Base-by-base conservation (phyloP, 2,113 vertebrate genomes). In the Mobula birostris region DNA sequence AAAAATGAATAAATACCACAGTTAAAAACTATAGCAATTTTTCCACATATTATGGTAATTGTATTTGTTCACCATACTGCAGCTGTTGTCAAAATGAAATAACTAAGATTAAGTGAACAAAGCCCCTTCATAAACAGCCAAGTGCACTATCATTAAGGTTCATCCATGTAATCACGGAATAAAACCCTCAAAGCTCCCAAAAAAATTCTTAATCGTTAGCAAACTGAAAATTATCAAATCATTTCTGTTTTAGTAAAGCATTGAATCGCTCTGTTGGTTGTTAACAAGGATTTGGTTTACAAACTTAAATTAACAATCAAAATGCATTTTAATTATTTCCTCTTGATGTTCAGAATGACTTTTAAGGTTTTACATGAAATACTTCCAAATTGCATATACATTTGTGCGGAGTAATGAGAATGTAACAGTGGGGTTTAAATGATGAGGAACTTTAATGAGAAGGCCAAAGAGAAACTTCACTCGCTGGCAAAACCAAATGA, bases 31-130 rank as follows among this genome's bases (percentile, higher is more conserved):
- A n/a, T 36, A 68, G 85, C 29, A 68, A 7, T 68, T 66, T 36
- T 88, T 32, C n/a, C 85, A 90, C 61, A 90, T 66, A 66, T 68
- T 66, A 90, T 32, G 85, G 29, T 90, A 66, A 90, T 90, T 90
- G 32, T 19, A 9, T 90, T 90, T 90, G 85, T 90, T 66, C 29
- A 90, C 15, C 29, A n/a, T 90, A 90, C 29, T 32, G 61, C 85
- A 90, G 61, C 85, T 66, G n/a, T 90, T 68, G 61, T 66, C 61
- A 90, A 1, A 8, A 90, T 29, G 29, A 68, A 90, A 63, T 68
- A 17, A 68, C 15, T 36, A 66, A 90, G 85, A 90, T 15, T 29
- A 15, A 66, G 14, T 29, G 56, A 87, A n/a, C 58, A 63, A 61
- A 3, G 27, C 58, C n/a, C 61, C 24, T 63, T 4, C 6, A 27